These are phyloP conservation scores for Apodemia mormo DNA, from an alignment of 2,888 invertebrate species.

Conservation along the genomic window DNA sequence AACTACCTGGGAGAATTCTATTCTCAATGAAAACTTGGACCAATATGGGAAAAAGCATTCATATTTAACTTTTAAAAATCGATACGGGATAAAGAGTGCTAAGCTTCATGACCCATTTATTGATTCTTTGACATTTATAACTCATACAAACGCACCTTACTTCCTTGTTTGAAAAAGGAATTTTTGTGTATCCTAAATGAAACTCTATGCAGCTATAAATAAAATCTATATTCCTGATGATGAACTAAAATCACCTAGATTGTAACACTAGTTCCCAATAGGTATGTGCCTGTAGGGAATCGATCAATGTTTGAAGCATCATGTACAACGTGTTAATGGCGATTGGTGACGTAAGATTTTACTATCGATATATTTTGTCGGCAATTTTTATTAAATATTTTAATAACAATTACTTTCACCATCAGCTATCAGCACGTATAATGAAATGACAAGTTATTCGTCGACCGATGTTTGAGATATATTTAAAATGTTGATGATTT, in stretches of 20 bases:
- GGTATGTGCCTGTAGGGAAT: slow-evolving; percentile 46
- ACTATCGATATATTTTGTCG: slow-evolving; percentile 5
- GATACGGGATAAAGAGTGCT: background rate
- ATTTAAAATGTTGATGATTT: too few relatives aligned
- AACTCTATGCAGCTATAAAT: background rate
- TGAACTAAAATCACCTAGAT: slow-evolving; percentile 3
- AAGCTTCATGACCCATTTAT: background rate
- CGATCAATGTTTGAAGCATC: slow-evolving; percentile 66
- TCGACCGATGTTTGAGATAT: too few relatives aligned
- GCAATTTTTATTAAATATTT: background rate
- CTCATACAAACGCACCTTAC: background rate
- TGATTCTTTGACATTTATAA: background rate
- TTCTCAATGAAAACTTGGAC: too few relatives aligned
- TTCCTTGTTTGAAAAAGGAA: background rate
- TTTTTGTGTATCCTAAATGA: background rate
- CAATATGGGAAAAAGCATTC: background rate
- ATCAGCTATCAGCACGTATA: too few relatives aligned
- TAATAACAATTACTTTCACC: too few relatives aligned
- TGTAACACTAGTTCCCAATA: slow-evolving; percentile 8
- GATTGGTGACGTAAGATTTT: slow-evolving; percentile 42
- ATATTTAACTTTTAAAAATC: background rate
- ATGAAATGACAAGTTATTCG: too few relatives aligned
- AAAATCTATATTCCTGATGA: slow-evolving; percentile 4
- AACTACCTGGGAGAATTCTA: too few relatives aligned
- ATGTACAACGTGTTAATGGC: slow-evolving; percentile 57